phyloP scores from a whole-genome alignment of 1,140 invertebrate species.

The Luehdorfia chinensis region DNA sequence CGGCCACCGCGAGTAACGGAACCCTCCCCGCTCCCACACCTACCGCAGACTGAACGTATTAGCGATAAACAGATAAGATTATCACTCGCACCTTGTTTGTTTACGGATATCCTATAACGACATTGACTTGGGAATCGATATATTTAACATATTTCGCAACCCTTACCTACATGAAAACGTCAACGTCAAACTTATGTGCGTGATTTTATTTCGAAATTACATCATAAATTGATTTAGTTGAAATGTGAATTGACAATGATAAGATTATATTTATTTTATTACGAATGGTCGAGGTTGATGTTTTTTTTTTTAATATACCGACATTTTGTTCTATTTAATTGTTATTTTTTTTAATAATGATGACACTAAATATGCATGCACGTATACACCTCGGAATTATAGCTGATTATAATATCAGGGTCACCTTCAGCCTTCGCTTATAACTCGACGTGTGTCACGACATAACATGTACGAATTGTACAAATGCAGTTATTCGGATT shows the following conservation, averaged over 20 bases:
- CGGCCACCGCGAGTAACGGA: slow-evolving; percentile 44
- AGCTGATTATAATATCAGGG: too few relatives aligned
- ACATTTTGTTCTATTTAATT: too few relatives aligned
- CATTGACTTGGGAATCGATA: slow-evolving; percentile 1
- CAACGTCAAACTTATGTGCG: slow-evolving; percentile 13
- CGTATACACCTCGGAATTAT: too few relatives aligned
- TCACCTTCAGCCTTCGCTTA: too few relatives aligned
- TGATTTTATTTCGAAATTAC: slow-evolving; percentile 26
- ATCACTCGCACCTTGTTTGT: slow-evolving; percentile 44
- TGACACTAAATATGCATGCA: too few relatives aligned
- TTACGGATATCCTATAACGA: slow-evolving; percentile 32
- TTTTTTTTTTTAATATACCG: too few relatives aligned
- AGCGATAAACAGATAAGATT: slow-evolving; percentile 53
- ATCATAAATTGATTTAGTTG: slow-evolving; percentile 17
- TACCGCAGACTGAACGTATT: slow-evolving; percentile 28
- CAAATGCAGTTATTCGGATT: too few relatives aligned
- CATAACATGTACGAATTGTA: too few relatives aligned
- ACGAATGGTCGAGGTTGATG: too few relatives aligned
- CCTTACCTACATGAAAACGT: not conserved
- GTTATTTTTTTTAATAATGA: too few relatives aligned
- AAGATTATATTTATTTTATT: slow-evolving; percentile 17
- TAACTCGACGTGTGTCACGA: too few relatives aligned
- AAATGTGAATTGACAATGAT: slow-evolving; percentile 26
- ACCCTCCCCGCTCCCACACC: slow-evolving; percentile 29
- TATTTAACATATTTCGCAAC: slow-evolving; percentile 1